Evolutionary conservation across 2,888 invertebrate genomes (phyloP).

Genomic region (Eristalinus sepulchralis): DNA sequence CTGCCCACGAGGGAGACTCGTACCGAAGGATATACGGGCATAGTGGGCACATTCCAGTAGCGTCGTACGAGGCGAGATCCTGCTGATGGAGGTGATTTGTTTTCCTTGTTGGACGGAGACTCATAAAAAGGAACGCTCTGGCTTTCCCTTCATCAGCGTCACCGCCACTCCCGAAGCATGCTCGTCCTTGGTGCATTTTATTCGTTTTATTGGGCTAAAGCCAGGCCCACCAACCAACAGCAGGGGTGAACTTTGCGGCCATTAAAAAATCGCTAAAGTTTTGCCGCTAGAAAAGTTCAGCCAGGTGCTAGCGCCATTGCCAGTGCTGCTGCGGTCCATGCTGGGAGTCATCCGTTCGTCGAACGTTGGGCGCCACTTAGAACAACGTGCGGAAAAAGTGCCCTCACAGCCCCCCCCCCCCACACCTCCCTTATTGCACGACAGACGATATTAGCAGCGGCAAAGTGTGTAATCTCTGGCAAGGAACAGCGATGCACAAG

Average conservation of each 20-base stretch:
- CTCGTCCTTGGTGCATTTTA: conserved; percentile 63
- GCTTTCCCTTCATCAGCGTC: background rate
- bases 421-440: background rate
- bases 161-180: background rate
- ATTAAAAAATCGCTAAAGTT: conserved; percentile 55
- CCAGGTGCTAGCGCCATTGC: conserved; percentile 49
- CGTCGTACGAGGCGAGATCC: background rate
- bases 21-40: background rate
- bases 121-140: conserved; percentile 44
- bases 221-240: background rate
- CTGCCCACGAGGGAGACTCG: conserved; percentile 55
- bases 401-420: background rate
- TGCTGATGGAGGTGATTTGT: conserved; percentile 57
- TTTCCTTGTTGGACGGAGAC: conserved; percentile 23
- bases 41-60: background rate
- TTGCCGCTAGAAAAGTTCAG: conserved; percentile 36
- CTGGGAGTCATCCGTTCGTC: background rate
- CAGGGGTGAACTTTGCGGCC: conserved; percentile 63
- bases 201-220: conserved; percentile 61
- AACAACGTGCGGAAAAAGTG: background rate
- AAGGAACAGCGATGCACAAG: conserved; percentile 9
- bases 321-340: too few species aligned
- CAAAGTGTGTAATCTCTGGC: conserved; percentile 43
- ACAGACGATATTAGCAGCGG: conserved; percentile 39
- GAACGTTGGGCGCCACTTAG: conserved; percentile 30